These are phyloP conservation scores for Ganaspis sp. DNA, from an alignment of 1,140 invertebrate species.

Conservation along the genomic window DNA sequence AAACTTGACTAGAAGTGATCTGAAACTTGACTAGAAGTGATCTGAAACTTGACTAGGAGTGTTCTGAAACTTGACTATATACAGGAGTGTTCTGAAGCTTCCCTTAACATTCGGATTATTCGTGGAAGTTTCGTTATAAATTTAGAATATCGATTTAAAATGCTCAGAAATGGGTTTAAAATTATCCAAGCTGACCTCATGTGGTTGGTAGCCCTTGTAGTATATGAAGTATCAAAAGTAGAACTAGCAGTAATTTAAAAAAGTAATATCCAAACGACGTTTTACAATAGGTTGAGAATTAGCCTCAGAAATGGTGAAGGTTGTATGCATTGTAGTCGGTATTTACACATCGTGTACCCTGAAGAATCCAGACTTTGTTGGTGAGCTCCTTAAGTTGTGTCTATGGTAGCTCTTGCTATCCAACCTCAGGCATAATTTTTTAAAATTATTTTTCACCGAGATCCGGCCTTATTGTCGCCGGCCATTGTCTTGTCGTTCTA, in stretches of 20 bases:
- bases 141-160: too few species aligned
- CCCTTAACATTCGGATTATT: too few species aligned
- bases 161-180: too few species aligned
- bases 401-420: constrained; percentile 4
- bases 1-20: too few species aligned
- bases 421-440: background rate
- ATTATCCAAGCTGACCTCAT: too few species aligned
- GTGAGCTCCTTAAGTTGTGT: background rate
- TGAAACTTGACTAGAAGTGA: too few species aligned
- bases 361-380: constrained; percentile 19
- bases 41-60: too few species aligned
- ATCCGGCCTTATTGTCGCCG: constrained; percentile 26
- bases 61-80: too few species aligned
- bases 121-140: too few species aligned
- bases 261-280: background rate
- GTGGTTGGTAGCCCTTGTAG: too few species aligned
- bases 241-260: too few species aligned
- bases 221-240: background rate
- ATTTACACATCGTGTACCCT: constrained; percentile 11
- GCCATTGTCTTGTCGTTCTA: constrained; percentile 29
- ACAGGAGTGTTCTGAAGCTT: too few species aligned
- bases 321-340: constrained; percentile 1
- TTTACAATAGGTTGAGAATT: background rate
- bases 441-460: constrained; percentile 12
- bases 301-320: background rate